Base-by-base conservation (phyloP, 2,888 invertebrate genomes). In the Furcula furcula region DNA sequence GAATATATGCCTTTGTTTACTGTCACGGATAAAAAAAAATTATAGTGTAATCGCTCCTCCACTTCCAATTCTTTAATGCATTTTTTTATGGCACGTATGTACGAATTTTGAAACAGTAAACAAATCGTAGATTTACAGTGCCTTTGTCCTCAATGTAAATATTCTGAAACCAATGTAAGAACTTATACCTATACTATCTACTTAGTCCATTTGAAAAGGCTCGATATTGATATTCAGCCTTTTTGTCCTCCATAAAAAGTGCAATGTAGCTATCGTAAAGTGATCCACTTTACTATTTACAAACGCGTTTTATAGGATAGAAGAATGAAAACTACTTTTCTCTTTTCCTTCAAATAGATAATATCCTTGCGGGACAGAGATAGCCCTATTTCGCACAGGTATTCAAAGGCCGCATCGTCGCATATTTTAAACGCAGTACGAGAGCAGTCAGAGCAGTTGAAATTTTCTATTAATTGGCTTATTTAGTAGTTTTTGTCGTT, bases 401-500 rank as follows among this genome's bases (percentile, higher is more conserved):
- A 44, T 34, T 45, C 57, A 46, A 55, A 50, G 45, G 21, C 37
- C 38, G 48, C 48, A 54, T 51, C 49, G 61, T 65, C 67, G 55
- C 68, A 73, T 84, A 83, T 70, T 74, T 80, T 71, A 73, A 65
- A 64, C 48, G 60, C 54, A 54, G 59, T 71, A 83, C 61, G 76
- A 67, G 70, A 67, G 66, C 59, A 76, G 78, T 81, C 82, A 74
- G 48, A 55, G 55, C 44, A 49, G 45, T 77, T 78, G 83, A 81
- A 74, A 72, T 78, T 74, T 64, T 76, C 77, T 81, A 84, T 84
- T 83, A 81, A 83, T 81, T 81, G 73, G 35, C 59, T 36, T 71
- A 69, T 82, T 84, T 80, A 85, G 69, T 73, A 58, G 59, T 62
- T 68, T 69, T 76, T 71, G 67, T 67, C 65, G 65, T 70, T 71